Evolutionary conservation across 2,888 invertebrate species (phyloP), one percentile per base, ranked within the genome.

Genomic region (Melanargia galathea): DNA sequence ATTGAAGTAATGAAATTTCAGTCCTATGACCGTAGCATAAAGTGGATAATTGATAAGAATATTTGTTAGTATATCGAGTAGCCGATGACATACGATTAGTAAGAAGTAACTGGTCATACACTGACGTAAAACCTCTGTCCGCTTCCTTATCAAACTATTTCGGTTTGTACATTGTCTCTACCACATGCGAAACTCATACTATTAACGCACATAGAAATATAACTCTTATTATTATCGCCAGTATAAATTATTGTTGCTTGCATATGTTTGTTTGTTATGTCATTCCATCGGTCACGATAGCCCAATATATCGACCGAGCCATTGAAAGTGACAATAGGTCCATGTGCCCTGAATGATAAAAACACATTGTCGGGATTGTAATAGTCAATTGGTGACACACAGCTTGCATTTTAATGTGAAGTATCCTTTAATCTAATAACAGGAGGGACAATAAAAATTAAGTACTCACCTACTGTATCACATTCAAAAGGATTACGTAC

Each of bases 271-370:
- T 51, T 20, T 56, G 48, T 54, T 58, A 33, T 61, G 26, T 46
- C 52, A 43, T n/a, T 63, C 57, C 57, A 38, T 54, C 46, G 18
- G 35, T n/a, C 11, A 38, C n/a, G 58, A 54, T 55, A 45, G 35
- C 61, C 66, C 48, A 61, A 66, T 63, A 64, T 63, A 63, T 71
- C 68, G 71, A 66, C 65, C 70, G 70, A 71, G 71, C 75, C 75
- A 80, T 82, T 80, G 82, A 83, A 82, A 81, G 79, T 81, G 81
- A 83, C 83, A 82, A 82, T 82, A 68, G 79, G 57, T 63, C 52
- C 67, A 58, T 74, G 71, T 70, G 79, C 68, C 67, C 64, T 71
- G 82, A 82, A 82, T 82, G 77, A 74, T 72, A 82, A 80, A 66
- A 65, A 66, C 62, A 43, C 8, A 66, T 66, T 63, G 63, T 40